Evolutionary conservation across 2,888 invertebrate genomes (phyloP).

Genomic region (Meghimatium bilineatum): DNA sequence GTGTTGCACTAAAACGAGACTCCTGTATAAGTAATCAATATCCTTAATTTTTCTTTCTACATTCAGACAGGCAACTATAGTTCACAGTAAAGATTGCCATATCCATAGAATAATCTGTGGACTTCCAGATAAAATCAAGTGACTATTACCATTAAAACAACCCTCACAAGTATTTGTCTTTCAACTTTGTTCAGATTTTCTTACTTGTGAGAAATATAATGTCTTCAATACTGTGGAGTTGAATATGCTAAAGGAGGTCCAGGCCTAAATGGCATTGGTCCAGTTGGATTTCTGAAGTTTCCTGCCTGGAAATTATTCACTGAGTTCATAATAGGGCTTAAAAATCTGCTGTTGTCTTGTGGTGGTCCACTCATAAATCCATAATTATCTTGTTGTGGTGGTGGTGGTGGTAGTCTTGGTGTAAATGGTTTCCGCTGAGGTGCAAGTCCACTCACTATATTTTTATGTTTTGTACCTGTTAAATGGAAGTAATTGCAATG

Average conservation of each 20-base stretch:
- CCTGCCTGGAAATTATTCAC: neutral
- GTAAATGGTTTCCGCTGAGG: slow-evolving; percentile 7
- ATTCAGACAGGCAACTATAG: no score
- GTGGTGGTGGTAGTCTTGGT: neutral
- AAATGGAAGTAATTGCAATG: neutral
- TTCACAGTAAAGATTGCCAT: no score
- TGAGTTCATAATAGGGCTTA: neutral
- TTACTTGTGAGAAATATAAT: neutral
- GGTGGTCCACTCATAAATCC: neutral
- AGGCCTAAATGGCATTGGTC: neutral
- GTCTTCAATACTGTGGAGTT: neutral
- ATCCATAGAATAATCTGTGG: no score
- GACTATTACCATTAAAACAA: no score
- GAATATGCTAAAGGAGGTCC: neutral
- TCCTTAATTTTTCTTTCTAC: no score
- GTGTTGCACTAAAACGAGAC: no score
- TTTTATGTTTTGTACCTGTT: slow-evolving; percentile 19
- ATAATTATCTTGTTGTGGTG: neutral
- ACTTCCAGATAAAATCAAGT: no score
- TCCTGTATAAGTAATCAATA: no score
- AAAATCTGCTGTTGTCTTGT: slow-evolving; percentile 16
- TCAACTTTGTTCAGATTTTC: no score
- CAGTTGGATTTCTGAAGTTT: neutral
- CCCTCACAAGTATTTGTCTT: no score
- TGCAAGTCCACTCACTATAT: neutral